phyloP scores from a whole-genome alignment of 2,888 invertebrate genomes.

The Choreutis nemorana region DNA sequence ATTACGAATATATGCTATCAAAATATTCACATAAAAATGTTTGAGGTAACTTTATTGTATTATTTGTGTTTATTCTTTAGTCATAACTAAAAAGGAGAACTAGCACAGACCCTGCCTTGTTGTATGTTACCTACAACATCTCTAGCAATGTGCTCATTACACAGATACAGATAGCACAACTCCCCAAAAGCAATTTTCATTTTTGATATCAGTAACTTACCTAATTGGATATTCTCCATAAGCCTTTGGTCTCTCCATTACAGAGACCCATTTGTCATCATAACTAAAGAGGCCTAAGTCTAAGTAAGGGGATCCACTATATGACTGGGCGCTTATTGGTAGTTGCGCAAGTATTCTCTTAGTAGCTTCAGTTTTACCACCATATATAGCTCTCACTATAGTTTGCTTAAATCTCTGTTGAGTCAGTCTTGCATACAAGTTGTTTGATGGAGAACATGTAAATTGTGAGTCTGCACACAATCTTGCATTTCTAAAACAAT shows the following conservation, averaged over 20 bases:
- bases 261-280: constrained; percentile 95
- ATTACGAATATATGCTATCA: too few relatives aligned
- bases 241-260: constrained; percentile 93
- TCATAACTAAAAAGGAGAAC: too few relatives aligned
- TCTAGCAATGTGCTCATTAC: too few relatives aligned
- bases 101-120: too few relatives aligned
- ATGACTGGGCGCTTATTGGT: constrained; percentile 95
- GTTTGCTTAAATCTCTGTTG: constrained; percentile 85
- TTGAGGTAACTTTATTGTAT: too few relatives aligned
- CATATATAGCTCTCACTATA: constrained; percentile 87
- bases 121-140: too few relatives aligned
- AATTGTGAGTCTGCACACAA: constrained; percentile 85
- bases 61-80: too few relatives aligned
- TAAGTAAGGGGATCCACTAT: constrained; percentile 91
- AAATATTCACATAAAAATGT: too few relatives aligned
- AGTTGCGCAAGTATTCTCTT: constrained; percentile 88
- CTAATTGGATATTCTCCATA: constrained; percentile 93
- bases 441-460: constrained; percentile 91
- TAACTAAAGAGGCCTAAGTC: constrained; percentile 92
- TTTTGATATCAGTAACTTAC: constrained; percentile 44
- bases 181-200: neutral
- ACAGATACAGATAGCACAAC: too few relatives aligned
- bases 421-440: constrained; percentile 77
- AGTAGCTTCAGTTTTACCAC: constrained; percentile 90
- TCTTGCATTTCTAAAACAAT: constrained; percentile 90